Base-by-base conservation (phyloP, 2,888 invertebrate genomes). In the Conus canariensis region DNA sequence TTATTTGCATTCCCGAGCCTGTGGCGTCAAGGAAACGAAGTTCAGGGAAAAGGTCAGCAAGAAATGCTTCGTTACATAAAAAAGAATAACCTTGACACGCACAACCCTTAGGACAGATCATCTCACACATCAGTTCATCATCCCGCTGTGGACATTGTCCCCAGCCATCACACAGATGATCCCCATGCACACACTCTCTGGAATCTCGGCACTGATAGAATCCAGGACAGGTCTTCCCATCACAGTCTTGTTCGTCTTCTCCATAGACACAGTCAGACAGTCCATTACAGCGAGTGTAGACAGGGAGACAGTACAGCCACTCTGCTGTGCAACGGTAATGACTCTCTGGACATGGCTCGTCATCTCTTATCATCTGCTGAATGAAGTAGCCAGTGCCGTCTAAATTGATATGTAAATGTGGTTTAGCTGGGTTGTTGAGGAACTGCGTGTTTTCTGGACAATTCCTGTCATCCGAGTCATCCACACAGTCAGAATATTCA, bases 81-180 rank as follows among this genome's bases (percentile, higher is more conserved):
- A 80, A 80, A 80, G 45, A 30, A 19, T 45, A 45, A 30, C 80
- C 80, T 45, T 80, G 30, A 80, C 80, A 80, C 30, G 45, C 45
- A 30, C 80, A 80, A 16, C 80, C 45, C 45, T 45, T 6, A 56
- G 56, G 80, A 80, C 80, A 80, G 80, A 12, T 80, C 80, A 80
- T 80, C 16, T 80, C 45, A 45, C 80, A 80, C 80, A 80, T 0
- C 9, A 30, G 45, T 45, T 80, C 80, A 45, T 80, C 80, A 80
- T 80, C 80, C 80, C 80, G 30, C 80, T 56, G 80, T 80, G 80
- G 80, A 45, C 80, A 80, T 56, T 80, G 80, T 45, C 80, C 80
- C 80, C 80, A 80, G 80, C 80, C 80, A 80, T 80, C 80, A 80
- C 80, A 80, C 80, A 80, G 80, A 30, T 80, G 80, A 80, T 80